Conservation (phyloP, 2,113 vertebrate genomes). For the Solea solea region DNA sequence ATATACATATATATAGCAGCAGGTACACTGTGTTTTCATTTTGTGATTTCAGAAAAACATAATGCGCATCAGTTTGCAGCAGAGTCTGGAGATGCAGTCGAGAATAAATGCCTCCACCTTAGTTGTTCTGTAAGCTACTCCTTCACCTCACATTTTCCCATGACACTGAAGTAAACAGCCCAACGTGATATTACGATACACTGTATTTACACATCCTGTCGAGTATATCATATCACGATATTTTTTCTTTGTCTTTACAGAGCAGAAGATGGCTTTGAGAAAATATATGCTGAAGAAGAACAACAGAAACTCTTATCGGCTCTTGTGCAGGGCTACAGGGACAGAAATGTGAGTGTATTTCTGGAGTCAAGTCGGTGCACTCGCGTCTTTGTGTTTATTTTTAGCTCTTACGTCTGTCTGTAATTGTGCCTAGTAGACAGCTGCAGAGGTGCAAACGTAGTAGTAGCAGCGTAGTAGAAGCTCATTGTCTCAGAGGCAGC, state of each 20-base stretch:
- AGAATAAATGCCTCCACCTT: slow-evolving; percentile 80
- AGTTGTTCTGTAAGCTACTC: slow-evolving; percentile 83
- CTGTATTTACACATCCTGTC: no score
- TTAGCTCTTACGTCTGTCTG: slow-evolving; percentile 30
- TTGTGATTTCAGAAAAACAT: slow-evolving; percentile 76
- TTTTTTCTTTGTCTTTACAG: slow-evolving; percentile 59
- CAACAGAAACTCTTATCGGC: slow-evolving; percentile 1
- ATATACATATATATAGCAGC: no score
- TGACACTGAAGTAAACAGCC: background rate
- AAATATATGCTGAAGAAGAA: slow-evolving; percentile 29
- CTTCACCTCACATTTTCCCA: background rate
- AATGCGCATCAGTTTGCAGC: slow-evolving; percentile 66
- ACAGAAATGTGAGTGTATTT: slow-evolving; percentile 63
- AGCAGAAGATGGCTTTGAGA: slow-evolving; percentile 67
- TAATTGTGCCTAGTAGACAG: slow-evolving; percentile 32
- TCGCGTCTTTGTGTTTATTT: slow-evolving; percentile 36
- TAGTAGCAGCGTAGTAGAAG: slow-evolving; percentile 10
- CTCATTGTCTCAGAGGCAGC: slow-evolving; percentile 37
- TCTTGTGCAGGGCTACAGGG: slow-evolving; percentile 47
- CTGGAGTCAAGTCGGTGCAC: slow-evolving; percentile 6
- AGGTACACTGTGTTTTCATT: slow-evolving; percentile 6
- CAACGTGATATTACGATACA: no score
- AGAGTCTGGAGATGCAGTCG: slow-evolving; percentile 64
- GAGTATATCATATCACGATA: background rate
- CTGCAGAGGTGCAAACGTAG: slow-evolving; percentile 34